A percentile compares a stretch with the other conserved stretches of the same genome.
These are phyloP conservation scores for Thunnus maccoyii DNA, from an alignment of 2,113 vertebrate species.

Conservation along the genomic window DNA sequence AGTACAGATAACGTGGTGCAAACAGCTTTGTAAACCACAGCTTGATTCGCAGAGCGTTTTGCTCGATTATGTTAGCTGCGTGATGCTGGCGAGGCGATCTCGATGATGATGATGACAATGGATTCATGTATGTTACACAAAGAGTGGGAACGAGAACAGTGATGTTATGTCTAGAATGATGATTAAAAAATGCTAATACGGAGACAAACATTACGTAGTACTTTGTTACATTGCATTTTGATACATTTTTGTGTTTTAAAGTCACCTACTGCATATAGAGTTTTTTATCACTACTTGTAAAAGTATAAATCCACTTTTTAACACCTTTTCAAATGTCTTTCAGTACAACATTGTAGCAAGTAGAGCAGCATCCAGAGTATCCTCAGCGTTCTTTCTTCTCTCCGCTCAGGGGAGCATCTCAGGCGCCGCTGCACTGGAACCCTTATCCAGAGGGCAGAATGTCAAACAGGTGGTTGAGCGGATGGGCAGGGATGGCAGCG, in stretches of 20 bases:
- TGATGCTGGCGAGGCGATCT: no score
- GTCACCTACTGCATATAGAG: no score
- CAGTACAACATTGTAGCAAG: not conserved
- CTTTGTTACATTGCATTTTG: no score
- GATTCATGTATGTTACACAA: no score
- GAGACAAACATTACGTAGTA: no score
- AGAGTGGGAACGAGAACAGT: no score
- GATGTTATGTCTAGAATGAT: no score
- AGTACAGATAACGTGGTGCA: not conserved
- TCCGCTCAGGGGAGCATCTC: constrained; percentile 20
- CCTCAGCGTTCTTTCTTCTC: not conserved
- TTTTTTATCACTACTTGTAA: not conserved
- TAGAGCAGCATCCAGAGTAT: not conserved
- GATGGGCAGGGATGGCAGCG: not conserved
- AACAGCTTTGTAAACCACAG: no score
- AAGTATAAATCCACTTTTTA: not conserved
- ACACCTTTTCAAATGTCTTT: not conserved
- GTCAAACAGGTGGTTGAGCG: constrained; percentile 47
- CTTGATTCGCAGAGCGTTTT: not conserved
- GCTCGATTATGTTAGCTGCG: no score
- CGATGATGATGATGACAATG: no score
- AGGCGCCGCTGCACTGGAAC: constrained; percentile 13
- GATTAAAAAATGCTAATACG: no score
- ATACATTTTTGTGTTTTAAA: no score
- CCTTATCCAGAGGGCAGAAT: constrained; percentile 28